Evolutionary conservation across 2,113 vertebrate genomes (phyloP), one percentile per base, ranked within the genome.

Genomic region (Amphiprion ocellaris): DNA sequence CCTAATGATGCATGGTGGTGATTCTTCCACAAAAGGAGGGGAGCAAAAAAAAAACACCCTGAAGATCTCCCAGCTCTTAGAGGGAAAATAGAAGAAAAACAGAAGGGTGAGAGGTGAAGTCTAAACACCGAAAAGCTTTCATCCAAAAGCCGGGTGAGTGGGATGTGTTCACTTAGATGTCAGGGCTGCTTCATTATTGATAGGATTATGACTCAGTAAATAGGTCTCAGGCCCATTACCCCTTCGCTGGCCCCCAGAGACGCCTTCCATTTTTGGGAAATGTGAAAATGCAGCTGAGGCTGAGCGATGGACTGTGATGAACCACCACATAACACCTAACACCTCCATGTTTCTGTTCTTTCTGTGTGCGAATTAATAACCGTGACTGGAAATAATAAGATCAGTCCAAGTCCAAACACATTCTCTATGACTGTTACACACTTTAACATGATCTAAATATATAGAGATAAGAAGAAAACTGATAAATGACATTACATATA

Each of bases 131-230:
- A 87, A 89, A 86, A 84, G 84, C 92, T 91, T 81, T 92, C 89
- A 90, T 89, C 80, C 80, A 69, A 82, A 85, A 90, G 82, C 79
- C 63, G 85, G 76, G 55, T 46, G 69, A 77, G 79, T 59, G 56
- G 68, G 82, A 64, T 55, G 80, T 66, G 61, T 83, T 88, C 87
- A 58, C 69, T 66, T 66, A 89, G 87, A 93, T 84, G 90, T 84
- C 78, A 53, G 77, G n/a, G 68, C 85, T 91, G 72, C 82, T 94
- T 89, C 85, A 93, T 94, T 93, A 94, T 94, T 94, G 90, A 94
- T 92, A 44, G 84, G 90, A 93, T 93, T 90, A 90, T 83, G 84
- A 83, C 88, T 84, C 85, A 55, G 89, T 92, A 88, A 93, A 93
- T 90, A 86, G 83, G 70, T 87, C 89, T 81, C 21, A 73, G 84